Conservation (phyloP, 2,797 vertebrate species). For the Allobates femoralis region DNA sequence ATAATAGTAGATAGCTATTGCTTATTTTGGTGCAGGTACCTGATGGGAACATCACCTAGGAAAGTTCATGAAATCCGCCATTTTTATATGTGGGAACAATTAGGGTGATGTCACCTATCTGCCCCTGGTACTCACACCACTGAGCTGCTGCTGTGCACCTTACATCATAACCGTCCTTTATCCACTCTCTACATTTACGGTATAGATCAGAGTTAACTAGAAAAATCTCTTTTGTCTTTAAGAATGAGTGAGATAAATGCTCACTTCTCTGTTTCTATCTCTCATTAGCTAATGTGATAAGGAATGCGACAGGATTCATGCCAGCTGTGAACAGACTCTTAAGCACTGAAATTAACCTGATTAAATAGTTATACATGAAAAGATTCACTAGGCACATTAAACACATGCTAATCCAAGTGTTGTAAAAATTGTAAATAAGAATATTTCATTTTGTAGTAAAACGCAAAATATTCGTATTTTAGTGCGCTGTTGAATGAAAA, state of each 20-base stretch:
- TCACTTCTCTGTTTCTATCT: slow-evolving; percentile 1
- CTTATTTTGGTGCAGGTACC: too few relatives aligned
- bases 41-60: too few relatives aligned
- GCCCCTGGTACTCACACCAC: too few relatives aligned
- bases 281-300: slow-evolving; percentile 26
- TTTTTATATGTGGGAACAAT: too few relatives aligned
- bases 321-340: slow-evolving; percentile 31
- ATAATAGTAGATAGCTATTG: too few relatives aligned
- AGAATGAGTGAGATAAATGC: neutral
- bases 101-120: too few relatives aligned
- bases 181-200: neutral
- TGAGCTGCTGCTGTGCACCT: too few relatives aligned
- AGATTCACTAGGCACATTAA: neutral
- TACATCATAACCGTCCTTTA: neutral
- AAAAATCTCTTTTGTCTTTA: neutral
- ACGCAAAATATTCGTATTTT: too few relatives aligned
- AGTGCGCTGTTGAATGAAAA: too few relatives aligned
- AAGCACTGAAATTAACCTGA: slow-evolving; percentile 24
- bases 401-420: neutral
- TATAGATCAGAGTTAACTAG: neutral
- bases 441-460: neutral
- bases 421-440: neutral
- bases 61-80: too few relatives aligned
- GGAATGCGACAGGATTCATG: slow-evolving; percentile 10
- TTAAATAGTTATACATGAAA: slow-evolving; percentile 27